Percentiles rank a stretch among this genome's conserved stretches.
Conservation (phyloP, 2,888 invertebrate genomes). For the Pyrocoelia pectoralis region DNA sequence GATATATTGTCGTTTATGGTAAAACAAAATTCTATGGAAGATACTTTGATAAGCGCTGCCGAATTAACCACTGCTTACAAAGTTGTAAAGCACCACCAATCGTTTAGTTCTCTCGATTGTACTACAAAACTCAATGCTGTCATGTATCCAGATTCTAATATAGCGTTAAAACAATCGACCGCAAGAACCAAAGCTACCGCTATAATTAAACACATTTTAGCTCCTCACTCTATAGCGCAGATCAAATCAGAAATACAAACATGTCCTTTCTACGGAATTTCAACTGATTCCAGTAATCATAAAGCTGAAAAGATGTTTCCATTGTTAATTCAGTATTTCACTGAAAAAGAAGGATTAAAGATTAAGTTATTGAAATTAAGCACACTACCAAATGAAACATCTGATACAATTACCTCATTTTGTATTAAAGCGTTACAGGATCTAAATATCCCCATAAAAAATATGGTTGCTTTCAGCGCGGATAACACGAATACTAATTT, state of each 20-base stretch:
- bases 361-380: background rate
- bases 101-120: slow-evolving; percentile 19
- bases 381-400: background rate
- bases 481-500: slow-evolving; percentile 13
- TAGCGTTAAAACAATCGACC: slow-evolving; percentile 15
- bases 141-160: slow-evolving; percentile 18
- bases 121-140: slow-evolving; percentile 18
- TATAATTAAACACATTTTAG: slow-evolving; percentile 17
- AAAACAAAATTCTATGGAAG: background rate
- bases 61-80: slow-evolving; percentile 17
- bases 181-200: slow-evolving; percentile 27
- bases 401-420: background rate
- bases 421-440: background rate
- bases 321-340: background rate
- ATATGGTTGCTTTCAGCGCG: background rate
- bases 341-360: background rate
- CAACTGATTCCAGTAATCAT: background rate
- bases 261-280: slow-evolving; percentile 3
- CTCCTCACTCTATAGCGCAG: background rate
- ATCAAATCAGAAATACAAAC: too few relatives aligned
- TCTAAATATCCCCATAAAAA: background rate
- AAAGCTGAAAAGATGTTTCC: background rate
- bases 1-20: background rate
- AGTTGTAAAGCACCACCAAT: background rate
- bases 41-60: background rate